These are phyloP conservation scores for Chaetorhynchus papuensis DNA, from an alignment of 2,113 vertebrate species.

Conservation along the genomic window DNA sequence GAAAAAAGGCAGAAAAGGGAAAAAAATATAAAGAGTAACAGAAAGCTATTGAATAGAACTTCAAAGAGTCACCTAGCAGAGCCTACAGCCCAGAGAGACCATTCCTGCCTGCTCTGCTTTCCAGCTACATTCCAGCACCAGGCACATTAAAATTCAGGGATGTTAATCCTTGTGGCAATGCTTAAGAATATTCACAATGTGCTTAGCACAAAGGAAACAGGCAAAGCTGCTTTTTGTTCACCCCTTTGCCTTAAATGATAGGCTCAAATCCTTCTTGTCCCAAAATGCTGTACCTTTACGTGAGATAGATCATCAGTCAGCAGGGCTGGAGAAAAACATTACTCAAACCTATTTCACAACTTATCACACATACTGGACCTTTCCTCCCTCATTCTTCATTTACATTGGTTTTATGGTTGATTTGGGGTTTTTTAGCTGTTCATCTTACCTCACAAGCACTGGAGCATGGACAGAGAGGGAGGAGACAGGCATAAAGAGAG, in stretches of 20 bases:
- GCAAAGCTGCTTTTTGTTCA: slow-evolving; percentile 54
- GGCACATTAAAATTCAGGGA: slow-evolving; percentile 58
- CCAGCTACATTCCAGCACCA: slow-evolving; percentile 15
- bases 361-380: neutral
- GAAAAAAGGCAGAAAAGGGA: accelerated
- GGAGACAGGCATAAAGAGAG: neutral
- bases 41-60: neutral
- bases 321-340: neutral
- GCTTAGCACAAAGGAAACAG: slow-evolving; percentile 27
- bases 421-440: neutral
- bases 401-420: neutral
- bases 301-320: neutral
- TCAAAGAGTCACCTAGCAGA: slow-evolving; percentile 35
- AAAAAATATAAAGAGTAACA: neutral
- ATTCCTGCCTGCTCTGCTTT: neutral
- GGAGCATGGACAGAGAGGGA: neutral
- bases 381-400: neutral
- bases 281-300: neutral
- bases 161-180: slow-evolving; percentile 58
- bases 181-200: slow-evolving; percentile 58
- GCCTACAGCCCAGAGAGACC: neutral
- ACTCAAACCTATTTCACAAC: neutral
- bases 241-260: neutral
- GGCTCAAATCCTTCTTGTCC: neutral
- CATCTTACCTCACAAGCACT: slow-evolving; percentile 29